A percentile compares a stretch with the other conserved stretches of the same genome.
These are phyloP conservation scores for Chanos chanos DNA, from an alignment of 2,797 vertebrate species.

Conservation along the genomic window DNA sequence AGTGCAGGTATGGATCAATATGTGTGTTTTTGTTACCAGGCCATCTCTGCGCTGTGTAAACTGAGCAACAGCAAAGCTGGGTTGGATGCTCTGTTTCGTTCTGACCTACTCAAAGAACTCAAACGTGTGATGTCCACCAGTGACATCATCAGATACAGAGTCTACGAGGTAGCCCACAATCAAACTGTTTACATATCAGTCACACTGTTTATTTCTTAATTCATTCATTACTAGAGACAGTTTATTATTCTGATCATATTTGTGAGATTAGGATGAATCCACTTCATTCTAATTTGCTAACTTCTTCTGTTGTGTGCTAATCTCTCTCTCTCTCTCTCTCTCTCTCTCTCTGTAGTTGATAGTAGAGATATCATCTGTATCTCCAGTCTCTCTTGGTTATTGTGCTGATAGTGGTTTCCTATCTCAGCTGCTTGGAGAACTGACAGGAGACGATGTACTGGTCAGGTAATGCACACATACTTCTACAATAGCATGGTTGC, in stretches of 20 bases:
- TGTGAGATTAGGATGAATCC: too few relatives aligned
- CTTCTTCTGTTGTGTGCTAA: background rate
- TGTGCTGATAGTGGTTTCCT: slow-evolving; percentile 83
- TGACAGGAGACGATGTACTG: slow-evolving; percentile 88
- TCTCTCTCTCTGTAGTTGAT: slow-evolving; percentile 72
- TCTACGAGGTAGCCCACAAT: slow-evolving; percentile 83
- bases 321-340: too few relatives aligned
- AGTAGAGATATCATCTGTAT: slow-evolving; percentile 81
- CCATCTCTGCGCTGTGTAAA: slow-evolving; percentile 79
- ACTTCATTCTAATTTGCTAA: too few relatives aligned
- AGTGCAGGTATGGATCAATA: too few relatives aligned
- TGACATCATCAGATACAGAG: slow-evolving; percentile 86
- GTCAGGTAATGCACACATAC: slow-evolving; percentile 74
- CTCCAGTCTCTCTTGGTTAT: slow-evolving; percentile 82
- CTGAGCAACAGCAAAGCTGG: slow-evolving; percentile 79
- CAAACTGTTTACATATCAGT: background rate
- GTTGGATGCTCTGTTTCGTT: slow-evolving; percentile 83
- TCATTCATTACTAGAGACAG: too few relatives aligned
- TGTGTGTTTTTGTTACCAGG: slow-evolving; percentile 61
- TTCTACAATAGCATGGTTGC: background rate
- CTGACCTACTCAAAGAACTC: slow-evolving; percentile 76
- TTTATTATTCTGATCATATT: too few relatives aligned
- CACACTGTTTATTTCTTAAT: background rate
- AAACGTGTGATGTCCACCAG: slow-evolving; percentile 84
- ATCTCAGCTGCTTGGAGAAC: slow-evolving; percentile 81